phyloP scores from a whole-genome alignment of 2,888 invertebrate genomes.

The Eumerus sabulonum region DNA sequence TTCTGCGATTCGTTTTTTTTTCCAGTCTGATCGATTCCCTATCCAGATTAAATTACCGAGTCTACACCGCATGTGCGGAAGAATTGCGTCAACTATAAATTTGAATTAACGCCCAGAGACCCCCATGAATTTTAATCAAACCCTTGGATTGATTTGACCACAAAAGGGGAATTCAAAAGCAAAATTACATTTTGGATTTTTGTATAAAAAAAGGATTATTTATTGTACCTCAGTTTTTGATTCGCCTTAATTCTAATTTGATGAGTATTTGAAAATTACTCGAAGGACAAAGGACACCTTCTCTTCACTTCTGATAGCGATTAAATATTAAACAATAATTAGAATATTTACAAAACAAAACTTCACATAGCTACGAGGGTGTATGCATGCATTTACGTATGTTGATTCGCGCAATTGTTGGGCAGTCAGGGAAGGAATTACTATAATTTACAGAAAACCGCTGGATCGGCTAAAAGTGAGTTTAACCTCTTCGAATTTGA shows the following conservation, averaged over 20 bases:
- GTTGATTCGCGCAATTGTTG: slow-evolving; percentile 4
- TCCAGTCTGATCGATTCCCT: too few relatives aligned
- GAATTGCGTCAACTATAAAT: too few relatives aligned
- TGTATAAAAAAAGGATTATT: slow-evolving; percentile 54
- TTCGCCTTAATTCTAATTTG: slow-evolving; percentile 55
- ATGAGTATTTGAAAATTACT: slow-evolving; percentile 50
- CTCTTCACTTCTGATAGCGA: slow-evolving; percentile 36
- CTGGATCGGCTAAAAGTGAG: neutral
- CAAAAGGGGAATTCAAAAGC: too few relatives aligned
- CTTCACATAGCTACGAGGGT: neutral
- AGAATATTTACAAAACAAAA: slow-evolving; percentile 63
- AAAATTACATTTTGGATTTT: neutral
- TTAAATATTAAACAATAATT: slow-evolving; percentile 39
- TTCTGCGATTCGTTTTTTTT: too few relatives aligned
- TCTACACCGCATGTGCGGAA: too few relatives aligned
- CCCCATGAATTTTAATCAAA: too few relatives aligned
- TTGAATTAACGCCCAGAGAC: too few relatives aligned
- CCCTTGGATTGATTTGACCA: too few relatives aligned
- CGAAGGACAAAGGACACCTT: slow-evolving; percentile 27
- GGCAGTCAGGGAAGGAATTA: slow-evolving; percentile 1
- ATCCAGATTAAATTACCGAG: too few relatives aligned
- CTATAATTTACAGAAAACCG: slow-evolving; percentile 23
- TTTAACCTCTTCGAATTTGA: slow-evolving; percentile 73
- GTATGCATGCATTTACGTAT: slow-evolving; percentile 48
- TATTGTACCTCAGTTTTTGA: slow-evolving; percentile 7